Evolutionary conservation across 2,113 vertebrate species (phyloP).

Genomic region (Eupsittula cactorum): DNA sequence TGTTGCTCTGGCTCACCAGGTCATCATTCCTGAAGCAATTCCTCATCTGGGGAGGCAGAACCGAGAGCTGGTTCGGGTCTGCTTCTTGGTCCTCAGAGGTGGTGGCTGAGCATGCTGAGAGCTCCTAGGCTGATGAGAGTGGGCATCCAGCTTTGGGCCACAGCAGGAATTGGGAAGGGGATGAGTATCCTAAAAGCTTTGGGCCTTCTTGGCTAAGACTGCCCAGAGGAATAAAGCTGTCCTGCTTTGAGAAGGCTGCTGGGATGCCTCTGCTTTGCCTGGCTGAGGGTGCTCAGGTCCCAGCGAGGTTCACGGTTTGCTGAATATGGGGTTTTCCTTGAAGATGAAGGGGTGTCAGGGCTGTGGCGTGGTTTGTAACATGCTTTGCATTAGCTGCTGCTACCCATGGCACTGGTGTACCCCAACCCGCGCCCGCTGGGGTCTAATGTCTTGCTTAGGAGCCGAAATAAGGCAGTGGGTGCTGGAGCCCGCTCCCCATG

Average conservation of each 20-base stretch:
- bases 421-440: fast-evolving
- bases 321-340: not conserved
- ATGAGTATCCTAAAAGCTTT: not conserved
- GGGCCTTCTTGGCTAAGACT: not conserved
- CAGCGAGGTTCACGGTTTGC: fast-evolving
- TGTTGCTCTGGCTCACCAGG: not conserved
- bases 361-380: not conserved
- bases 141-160: not conserved
- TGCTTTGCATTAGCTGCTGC: not conserved
- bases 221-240: not conserved
- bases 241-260: fast-evolving
- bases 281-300: not conserved
- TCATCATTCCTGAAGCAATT: not conserved
- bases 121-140: not conserved
- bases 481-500: fast-evolving
- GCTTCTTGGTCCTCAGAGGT: not conserved
- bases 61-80: fast-evolving
- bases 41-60: not conserved
- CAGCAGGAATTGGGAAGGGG: not conserved
- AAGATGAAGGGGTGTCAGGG: not conserved
- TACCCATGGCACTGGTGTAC: fast-evolving
- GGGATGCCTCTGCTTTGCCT: fast-evolving
- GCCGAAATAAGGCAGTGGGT: fast-evolving
- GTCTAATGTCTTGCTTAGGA: not conserved
- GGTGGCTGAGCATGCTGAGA: not conserved